phyloP scores from a whole-genome alignment of 2,888 invertebrate species.

The Zygothrica quintamaculata region DNA sequence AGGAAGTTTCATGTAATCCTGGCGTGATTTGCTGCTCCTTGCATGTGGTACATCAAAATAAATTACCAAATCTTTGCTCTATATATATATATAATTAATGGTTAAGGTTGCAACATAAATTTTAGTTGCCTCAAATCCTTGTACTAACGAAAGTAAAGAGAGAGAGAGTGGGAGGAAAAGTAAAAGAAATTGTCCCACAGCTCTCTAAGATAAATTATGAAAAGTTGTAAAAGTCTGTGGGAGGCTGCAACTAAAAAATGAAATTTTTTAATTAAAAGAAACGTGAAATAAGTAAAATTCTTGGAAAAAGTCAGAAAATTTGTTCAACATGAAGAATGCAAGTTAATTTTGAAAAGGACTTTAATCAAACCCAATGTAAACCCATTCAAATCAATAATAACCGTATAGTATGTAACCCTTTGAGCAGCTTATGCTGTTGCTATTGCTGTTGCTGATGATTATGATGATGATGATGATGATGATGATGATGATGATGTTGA shows the following conservation, averaged over 20 bases:
- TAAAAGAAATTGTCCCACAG: too few relatives aligned
- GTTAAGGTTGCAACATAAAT: slow-evolving; percentile 31
- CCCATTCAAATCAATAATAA: too few relatives aligned
- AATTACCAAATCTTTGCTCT: slow-evolving; percentile 65
- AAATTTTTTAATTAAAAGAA: background rate
- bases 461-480: too few relatives aligned
- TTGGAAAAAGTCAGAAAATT: too few relatives aligned
- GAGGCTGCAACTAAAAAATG: background rate
- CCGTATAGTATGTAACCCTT: too few relatives aligned
- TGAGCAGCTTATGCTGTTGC: too few relatives aligned
- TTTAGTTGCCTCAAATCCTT: too few relatives aligned
- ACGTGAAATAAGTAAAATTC: background rate
- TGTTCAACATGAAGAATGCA: too few relatives aligned
- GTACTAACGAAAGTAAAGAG: too few relatives aligned
- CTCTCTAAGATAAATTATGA: slow-evolving; percentile 31
- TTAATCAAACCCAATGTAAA: too few relatives aligned
- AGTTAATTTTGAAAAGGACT: background rate
- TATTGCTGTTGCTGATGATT: too few relatives aligned
- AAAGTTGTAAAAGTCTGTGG: slow-evolving; percentile 14
- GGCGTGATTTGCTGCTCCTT: slow-evolving; percentile 42
- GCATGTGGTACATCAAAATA: slow-evolving; percentile 72
- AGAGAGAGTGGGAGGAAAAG: too few relatives aligned
- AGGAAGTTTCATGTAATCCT: slow-evolving; percentile 61
- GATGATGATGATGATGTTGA: background rate
- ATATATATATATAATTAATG: slow-evolving; percentile 52